Percentiles rank a stretch among this genome's conserved stretches.
Evolutionary conservation across 2,888 invertebrate species (phyloP).

Genomic region (Lasioglossum figueresi): DNA sequence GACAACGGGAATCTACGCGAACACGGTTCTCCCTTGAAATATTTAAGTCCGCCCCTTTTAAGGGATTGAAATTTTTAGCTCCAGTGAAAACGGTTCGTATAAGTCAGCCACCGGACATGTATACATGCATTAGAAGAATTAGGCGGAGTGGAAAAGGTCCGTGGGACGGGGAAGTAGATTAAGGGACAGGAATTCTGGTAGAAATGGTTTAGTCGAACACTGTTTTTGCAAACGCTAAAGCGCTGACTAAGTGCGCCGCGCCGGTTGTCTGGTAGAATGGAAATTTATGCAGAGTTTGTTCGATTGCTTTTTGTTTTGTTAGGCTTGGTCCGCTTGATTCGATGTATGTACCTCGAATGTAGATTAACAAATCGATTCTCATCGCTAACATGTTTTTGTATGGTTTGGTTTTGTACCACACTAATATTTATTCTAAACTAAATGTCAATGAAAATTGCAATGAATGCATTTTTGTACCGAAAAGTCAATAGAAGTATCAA

Average conservation of each 20-base stretch:
- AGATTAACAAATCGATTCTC: neutral
- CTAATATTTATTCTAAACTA: neutral
- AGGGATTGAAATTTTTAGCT: neutral
- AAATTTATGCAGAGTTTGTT: neutral
- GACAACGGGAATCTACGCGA: neutral
- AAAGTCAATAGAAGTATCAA: too few species aligned
- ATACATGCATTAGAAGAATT: slow-evolving; percentile 9
- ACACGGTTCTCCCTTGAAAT: neutral
- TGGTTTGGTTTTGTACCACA: neutral
- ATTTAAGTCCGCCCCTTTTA: neutral
- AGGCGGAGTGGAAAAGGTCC: neutral
- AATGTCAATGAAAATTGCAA: neutral
- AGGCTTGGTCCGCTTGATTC: neutral
- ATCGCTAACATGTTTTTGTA: neutral
- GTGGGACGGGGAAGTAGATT: slow-evolving; percentile 1
- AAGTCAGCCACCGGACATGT: neutral
- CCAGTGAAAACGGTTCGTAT: neutral
- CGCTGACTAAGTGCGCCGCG: neutral
- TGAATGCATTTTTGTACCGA: too few species aligned
- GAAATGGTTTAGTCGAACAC: neutral
- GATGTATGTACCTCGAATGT: neutral
- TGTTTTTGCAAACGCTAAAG: neutral
- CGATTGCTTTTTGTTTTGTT: neutral
- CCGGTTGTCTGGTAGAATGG: neutral
- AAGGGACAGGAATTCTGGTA: neutral